Conservation (phyloP, 1,140 invertebrate genomes). For the Bradynema listronoti region DNA sequence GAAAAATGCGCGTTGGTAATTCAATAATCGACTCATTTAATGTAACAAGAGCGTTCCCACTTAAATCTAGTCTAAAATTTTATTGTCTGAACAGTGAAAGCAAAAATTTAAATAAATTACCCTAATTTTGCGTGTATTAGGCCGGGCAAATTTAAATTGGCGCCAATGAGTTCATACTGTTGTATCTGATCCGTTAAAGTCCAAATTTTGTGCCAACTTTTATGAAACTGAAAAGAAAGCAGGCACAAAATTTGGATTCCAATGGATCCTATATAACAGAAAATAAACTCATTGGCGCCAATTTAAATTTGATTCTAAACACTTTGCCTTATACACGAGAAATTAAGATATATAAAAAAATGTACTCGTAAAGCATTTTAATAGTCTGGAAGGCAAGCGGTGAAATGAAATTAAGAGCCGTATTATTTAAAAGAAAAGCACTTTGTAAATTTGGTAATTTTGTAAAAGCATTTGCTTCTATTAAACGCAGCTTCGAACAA, state of each 20-base stretch:
- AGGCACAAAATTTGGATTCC: too few relatives aligned
- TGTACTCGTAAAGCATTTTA: constrained; percentile 29
- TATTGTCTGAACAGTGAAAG: constrained; percentile 8
- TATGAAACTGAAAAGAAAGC: too few relatives aligned
- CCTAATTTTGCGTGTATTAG: too few relatives aligned
- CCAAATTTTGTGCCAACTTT: too few relatives aligned
- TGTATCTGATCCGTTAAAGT: too few relatives aligned
- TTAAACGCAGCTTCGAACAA: constrained; percentile 23
- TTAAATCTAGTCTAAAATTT: constrained; percentile 37
- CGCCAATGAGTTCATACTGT: too few relatives aligned
- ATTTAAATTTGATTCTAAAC: too few relatives aligned
- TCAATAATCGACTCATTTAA: constrained; percentile 11
- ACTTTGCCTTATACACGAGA: too few relatives aligned
- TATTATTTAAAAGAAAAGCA: constrained; percentile 27
- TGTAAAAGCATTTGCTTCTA: constrained; percentile 29
- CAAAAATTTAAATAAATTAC: not conserved
- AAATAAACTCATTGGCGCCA: too few relatives aligned
- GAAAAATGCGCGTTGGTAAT: constrained; percentile 15
- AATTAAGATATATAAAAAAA: too few relatives aligned
- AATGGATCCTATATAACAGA: too few relatives aligned
- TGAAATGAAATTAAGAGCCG: constrained; percentile 31
- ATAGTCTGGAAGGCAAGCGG: constrained; percentile 36
- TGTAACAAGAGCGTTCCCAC: constrained; percentile 23
- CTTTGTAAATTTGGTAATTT: constrained; percentile 37
- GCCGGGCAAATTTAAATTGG: too few relatives aligned